phyloP scores from a whole-genome alignment of 53 echinoderm and acorn worm species.

The Apostichopus leukothele region DNA sequence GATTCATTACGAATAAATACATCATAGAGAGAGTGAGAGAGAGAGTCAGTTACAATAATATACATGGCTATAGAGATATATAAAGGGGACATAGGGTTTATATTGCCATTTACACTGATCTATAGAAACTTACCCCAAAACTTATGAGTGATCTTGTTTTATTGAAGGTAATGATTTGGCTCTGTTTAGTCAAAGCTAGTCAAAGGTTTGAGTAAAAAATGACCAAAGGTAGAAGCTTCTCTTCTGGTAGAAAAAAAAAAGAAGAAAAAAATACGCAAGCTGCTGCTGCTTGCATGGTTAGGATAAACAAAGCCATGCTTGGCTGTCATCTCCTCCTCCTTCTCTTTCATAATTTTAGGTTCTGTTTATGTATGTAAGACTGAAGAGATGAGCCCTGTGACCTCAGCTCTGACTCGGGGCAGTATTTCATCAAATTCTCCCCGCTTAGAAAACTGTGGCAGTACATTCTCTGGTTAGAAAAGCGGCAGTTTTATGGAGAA shows the following conservation, averaged over 20 bases:
- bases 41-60: too few relatives aligned
- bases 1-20: too few relatives aligned
- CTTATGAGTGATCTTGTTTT: too few relatives aligned
- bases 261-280: neutral
- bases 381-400: conserved; percentile 40
- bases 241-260: neutral
- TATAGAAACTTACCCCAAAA: too few relatives aligned
- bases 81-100: too few relatives aligned
- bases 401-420: conserved; percentile 13
- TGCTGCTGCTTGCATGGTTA: neutral
- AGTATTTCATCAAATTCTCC: conserved; percentile 35
- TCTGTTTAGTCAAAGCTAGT: too few relatives aligned
- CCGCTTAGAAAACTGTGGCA: neutral
- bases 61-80: too few relatives aligned
- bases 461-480: conserved; percentile 8
- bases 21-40: too few relatives aligned
- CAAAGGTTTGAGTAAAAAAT: neutral
- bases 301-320: conserved; percentile 33
- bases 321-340: conserved; percentile 21
- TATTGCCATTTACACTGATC: too few relatives aligned
- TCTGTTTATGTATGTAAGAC: conserved; percentile 41
- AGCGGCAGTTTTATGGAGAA: conserved; percentile 17
- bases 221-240: conserved; percentile 2
- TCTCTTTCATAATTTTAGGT: conserved; percentile 46
- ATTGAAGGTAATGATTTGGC: too few relatives aligned